Evolutionary conservation across 1,140 invertebrate species (phyloP), one percentile per base, ranked within the genome.

Genomic region (Zelostemma sp.): DNA sequence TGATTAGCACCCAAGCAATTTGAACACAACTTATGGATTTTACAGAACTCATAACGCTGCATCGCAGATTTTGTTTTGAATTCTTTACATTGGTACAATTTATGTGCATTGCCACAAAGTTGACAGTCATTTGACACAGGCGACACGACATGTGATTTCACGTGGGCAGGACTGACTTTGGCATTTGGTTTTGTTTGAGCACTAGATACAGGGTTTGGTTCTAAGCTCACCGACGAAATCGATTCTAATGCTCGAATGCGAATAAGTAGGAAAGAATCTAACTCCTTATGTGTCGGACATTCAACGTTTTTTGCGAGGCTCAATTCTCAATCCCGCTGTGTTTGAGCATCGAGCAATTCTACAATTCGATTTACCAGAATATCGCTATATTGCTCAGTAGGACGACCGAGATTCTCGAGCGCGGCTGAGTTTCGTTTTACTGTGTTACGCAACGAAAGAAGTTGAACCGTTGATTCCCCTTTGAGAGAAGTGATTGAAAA

Each of bases 191-290:
- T n/a, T n/a, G n/a, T n/a, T n/a, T n/a, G n/a, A n/a, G n/a, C n/a
- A n/a, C n/a, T n/a, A n/a, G n/a, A n/a, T n/a, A n/a, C n/a, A n/a
- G n/a, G n/a, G n/a, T n/a, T n/a, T n/a, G n/a, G n/a, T n/a, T n/a
- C n/a, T n/a, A n/a, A n/a, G n/a, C n/a, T n/a, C n/a, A n/a, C n/a
- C n/a, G n/a, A n/a, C n/a, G n/a, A n/a, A n/a, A n/a, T n/a, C n/a
- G 47, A 15, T 31, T 49, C 47, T 31, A 49, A 12, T 1, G 33
- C 49, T 16, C 49, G 49, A 33, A 51, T 51, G 14, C 49, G 31
- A 8, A 0, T 14, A 14, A 35, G 11, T 1, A 53, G 11, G 21
- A 53, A 53, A 6, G 35, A 0, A 40, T 53, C 49, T 11, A 53
- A 19, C 28, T 11, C 49, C 15, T 38, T 38, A 14, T 11, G 19